Conservation (phyloP, 2,888 invertebrate genomes). For the Bedellia somnulentella region DNA sequence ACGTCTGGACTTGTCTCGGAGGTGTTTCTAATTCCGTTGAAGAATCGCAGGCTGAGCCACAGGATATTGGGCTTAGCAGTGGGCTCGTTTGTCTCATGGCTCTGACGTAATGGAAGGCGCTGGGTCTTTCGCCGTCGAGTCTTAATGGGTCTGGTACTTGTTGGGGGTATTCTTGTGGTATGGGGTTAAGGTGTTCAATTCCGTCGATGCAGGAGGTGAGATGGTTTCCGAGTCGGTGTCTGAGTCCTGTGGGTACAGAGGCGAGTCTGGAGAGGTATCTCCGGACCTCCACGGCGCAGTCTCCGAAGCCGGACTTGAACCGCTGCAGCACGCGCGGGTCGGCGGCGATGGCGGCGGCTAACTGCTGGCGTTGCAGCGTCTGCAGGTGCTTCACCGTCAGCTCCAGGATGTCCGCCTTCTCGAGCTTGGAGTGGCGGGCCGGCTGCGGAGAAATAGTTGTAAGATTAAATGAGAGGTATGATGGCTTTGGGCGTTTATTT, state of each 20-base stretch:
- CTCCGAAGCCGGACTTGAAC: slow-evolving; percentile 85
- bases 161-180: slow-evolving; percentile 47
- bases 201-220: slow-evolving; percentile 65
- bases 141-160: slow-evolving; percentile 55
- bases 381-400: slow-evolving; percentile 93
- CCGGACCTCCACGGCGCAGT: slow-evolving; percentile 84
- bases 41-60: slow-evolving; percentile 68
- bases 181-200: slow-evolving; percentile 36
- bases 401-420: slow-evolving; percentile 95
- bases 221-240: slow-evolving; percentile 68
- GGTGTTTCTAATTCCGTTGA: slow-evolving; percentile 57
- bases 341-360: slow-evolving; percentile 78
- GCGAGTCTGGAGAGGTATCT: slow-evolving; percentile 69
- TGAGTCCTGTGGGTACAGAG: slow-evolving; percentile 59
- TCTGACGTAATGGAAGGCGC: slow-evolving; percentile 44
- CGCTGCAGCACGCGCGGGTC: slow-evolving; percentile 84
- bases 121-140: slow-evolving; percentile 42
- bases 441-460: slow-evolving; percentile 68
- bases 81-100: slow-evolving; percentile 62
- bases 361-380: slow-evolving; percentile 84
- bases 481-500: background rate
- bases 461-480: too few species aligned
- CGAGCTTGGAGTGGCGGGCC: slow-evolving; percentile 89
- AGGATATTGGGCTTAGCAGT: slow-evolving; percentile 71
- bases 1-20: slow-evolving; percentile 40